Conservation (phyloP, 2,888 invertebrate species). For the Neoascia interrupta region DNA sequence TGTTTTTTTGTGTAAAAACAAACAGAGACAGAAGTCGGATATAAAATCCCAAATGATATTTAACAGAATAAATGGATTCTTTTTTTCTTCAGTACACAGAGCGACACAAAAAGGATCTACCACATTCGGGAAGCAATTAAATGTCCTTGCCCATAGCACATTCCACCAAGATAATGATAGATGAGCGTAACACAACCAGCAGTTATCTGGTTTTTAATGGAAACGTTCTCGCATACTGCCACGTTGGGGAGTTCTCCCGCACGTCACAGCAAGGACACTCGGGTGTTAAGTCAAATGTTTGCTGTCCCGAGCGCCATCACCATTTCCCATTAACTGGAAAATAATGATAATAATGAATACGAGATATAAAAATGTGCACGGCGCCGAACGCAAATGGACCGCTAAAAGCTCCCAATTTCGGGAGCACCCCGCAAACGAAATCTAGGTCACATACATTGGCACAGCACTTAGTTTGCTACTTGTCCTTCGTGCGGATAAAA, state of each 20-base stretch:
- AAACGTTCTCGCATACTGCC: too few relatives aligned
- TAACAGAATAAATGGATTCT: slow-evolving; percentile 38
- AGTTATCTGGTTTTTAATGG: slow-evolving; percentile 37
- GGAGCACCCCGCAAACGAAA: slow-evolving; percentile 26
- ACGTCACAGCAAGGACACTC: slow-evolving; percentile 11
- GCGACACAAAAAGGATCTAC: slow-evolving; percentile 63
- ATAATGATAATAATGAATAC: slow-evolving; percentile 51
- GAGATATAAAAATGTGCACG: slow-evolving; percentile 48
- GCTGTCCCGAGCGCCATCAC: slow-evolving; percentile 7
- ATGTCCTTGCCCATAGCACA: slow-evolving; percentile 21
- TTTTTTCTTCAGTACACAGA: slow-evolving; percentile 44
- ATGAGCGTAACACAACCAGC: slow-evolving; percentile 30
- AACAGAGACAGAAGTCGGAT: slow-evolving; percentile 18
- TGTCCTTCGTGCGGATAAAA: slow-evolving; percentile 30
- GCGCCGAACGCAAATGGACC: slow-evolving; percentile 52
- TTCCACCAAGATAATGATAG: slow-evolving; percentile 52
- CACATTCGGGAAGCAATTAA: slow-evolving; percentile 51
- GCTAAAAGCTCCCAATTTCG: slow-evolving; percentile 56
- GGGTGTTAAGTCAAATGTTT: slow-evolving; percentile 43
- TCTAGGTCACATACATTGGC: slow-evolving; percentile 55
- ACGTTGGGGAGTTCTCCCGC: too few relatives aligned
- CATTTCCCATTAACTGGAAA: slow-evolving; percentile 41
- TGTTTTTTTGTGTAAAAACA: slow-evolving; percentile 24
- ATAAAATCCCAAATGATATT: slow-evolving; percentile 56
- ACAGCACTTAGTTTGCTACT: slow-evolving; percentile 46